These are phyloP conservation scores for Vanacampus margaritifer DNA, from an alignment of 2,113 vertebrate genomes.

Conservation along the genomic window DNA sequence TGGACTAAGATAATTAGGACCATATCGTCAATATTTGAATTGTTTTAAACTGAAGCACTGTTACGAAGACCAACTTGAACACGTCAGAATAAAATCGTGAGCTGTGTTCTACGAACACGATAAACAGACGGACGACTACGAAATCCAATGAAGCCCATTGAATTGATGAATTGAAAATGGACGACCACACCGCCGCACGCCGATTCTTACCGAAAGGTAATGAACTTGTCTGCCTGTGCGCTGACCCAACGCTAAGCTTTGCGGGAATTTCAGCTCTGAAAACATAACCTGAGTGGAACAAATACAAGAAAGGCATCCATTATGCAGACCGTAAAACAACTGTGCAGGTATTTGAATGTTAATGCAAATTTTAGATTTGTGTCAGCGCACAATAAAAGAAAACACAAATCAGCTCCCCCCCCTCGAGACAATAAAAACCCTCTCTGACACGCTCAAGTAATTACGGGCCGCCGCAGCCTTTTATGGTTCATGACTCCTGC, in stretches of 20 bases:
- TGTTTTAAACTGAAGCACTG: too few species aligned
- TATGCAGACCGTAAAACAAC: background rate
- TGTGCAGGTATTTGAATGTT: background rate
- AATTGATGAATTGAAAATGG: too few species aligned
- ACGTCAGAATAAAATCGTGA: too few species aligned
- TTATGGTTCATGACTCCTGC: slow-evolving; percentile 35
- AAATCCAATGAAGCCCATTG: too few species aligned
- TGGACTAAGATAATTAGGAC: too few species aligned
- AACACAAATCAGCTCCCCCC: slow-evolving; percentile 14
- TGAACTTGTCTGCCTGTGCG: too few species aligned
- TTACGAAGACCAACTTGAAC: too few species aligned
- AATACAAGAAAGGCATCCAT: background rate
- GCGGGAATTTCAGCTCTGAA: background rate
- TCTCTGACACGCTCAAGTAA: slow-evolving; percentile 44
- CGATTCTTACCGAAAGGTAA: too few species aligned
- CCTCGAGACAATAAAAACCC: slow-evolving; percentile 24
- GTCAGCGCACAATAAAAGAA: slow-evolving; percentile 30
- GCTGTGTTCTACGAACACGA: too few species aligned
- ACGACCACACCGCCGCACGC: too few species aligned
- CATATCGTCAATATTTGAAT: too few species aligned
- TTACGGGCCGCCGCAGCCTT: slow-evolving; percentile 30
- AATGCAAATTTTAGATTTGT: background rate
- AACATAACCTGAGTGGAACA: background rate
- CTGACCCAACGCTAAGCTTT: background rate
- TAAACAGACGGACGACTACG: too few species aligned